Evolutionary conservation across 1,140 invertebrate species (phyloP).

Genomic region (Dufourea novaeangliae): DNA sequence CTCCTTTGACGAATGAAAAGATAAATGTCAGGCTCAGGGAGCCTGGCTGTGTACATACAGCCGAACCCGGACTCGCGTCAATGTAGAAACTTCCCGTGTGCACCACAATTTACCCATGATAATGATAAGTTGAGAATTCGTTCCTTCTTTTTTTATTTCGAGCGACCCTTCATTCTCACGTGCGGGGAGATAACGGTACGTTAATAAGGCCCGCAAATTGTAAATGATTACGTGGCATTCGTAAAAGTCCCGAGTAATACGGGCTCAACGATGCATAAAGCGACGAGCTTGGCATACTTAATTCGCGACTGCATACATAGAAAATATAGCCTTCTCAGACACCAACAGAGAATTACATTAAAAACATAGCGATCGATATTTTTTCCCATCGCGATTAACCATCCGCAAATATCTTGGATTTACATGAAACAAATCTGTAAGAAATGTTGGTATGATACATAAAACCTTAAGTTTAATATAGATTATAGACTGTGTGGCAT

Average conservation of each 20-base stretch:
- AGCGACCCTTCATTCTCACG: conserved; percentile 21
- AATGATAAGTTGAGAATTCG: not conserved
- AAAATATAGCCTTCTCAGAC: not conserved
- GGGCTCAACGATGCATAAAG: conserved; percentile 20
- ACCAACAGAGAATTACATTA: not conserved
- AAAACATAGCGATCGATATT: conserved; percentile 1
- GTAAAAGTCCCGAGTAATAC: conserved; percentile 22
- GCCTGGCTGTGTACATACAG: too few relatives aligned
- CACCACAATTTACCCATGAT: conserved; percentile 7
- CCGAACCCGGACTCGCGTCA: not conserved
- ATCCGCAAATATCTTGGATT: too few relatives aligned
- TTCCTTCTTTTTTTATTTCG: too few relatives aligned
- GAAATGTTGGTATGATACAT: too few relatives aligned
- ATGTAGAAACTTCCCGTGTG: not conserved
- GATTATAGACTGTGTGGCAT: too few relatives aligned
- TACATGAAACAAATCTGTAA: too few relatives aligned
- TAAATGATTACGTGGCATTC: conserved; percentile 16
- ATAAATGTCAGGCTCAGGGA: not conserved
- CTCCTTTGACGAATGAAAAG: not conserved
- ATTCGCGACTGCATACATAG: conserved; percentile 6
- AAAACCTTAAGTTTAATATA: too few relatives aligned
- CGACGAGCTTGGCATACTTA: conserved; percentile 10
- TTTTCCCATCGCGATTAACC: not conserved
- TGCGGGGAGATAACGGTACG: conserved; percentile 26
- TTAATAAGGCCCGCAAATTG: conserved; percentile 24